These are phyloP conservation scores for Hedychridium roseum DNA, from an alignment of 2,888 invertebrate genomes.

Conservation along the genomic window DNA sequence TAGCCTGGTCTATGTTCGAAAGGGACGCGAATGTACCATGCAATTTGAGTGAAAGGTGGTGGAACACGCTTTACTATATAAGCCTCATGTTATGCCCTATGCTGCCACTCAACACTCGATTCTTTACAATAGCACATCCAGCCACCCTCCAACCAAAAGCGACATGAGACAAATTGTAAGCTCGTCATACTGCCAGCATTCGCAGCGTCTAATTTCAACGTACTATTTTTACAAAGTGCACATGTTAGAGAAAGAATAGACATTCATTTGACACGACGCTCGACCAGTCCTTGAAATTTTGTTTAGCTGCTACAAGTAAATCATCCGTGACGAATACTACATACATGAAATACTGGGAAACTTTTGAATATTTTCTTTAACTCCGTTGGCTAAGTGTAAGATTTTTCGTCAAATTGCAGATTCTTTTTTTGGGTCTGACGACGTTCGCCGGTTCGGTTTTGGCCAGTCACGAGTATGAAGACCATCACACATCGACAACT, in stretches of 20 bases:
- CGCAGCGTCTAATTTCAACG: too few species aligned
- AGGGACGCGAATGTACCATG: constrained; percentile 41
- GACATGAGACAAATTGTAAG: constrained; percentile 53
- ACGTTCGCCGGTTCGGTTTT: constrained; percentile 24
- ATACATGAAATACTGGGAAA: too few species aligned
- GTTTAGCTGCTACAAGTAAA: too few species aligned
- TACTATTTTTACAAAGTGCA: too few species aligned
- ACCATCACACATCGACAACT: constrained; percentile 48
- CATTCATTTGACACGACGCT: too few species aligned
- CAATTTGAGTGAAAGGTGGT: constrained; percentile 56
- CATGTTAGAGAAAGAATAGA: too few species aligned
- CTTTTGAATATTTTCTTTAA: too few species aligned
- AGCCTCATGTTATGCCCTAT: constrained; percentile 40
- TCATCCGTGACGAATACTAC: too few species aligned
- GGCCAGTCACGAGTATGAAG: constrained; percentile 46
- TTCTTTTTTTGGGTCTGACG: constrained; percentile 35
- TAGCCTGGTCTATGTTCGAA: constrained; percentile 27
- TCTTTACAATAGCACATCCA: constrained; percentile 18
- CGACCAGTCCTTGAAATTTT: too few species aligned
- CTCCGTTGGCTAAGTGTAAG: background rate
- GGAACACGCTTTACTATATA: constrained; percentile 58
- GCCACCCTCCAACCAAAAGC: constrained; percentile 19
- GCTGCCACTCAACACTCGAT: constrained; percentile 48
- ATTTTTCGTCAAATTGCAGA: constrained; percentile 32
- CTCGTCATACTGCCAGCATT: too few species aligned